A percentile compares a stretch with the other conserved stretches of the same genome.
These are phyloP conservation scores for Sinocyclocheilus grahami DNA, from an alignment of 2,113 vertebrate species.

Conservation along the genomic window DNA sequence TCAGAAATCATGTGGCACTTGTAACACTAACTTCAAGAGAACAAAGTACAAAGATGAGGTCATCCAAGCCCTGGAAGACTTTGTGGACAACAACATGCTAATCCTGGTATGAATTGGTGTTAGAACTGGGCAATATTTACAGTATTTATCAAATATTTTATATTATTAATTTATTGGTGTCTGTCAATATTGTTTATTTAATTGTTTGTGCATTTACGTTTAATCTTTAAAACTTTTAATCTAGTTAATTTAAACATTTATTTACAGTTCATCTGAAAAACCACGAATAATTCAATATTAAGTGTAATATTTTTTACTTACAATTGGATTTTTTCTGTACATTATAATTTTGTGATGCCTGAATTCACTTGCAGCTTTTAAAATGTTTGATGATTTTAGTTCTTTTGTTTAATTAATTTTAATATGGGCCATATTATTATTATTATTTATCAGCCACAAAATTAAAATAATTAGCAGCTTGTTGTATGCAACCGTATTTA, in stretches of 20 bases:
- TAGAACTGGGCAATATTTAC: background rate
- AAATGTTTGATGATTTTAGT: no score
- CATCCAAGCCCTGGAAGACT: conserved; percentile 74
- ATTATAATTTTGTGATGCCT: no score
- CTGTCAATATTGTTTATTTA: background rate
- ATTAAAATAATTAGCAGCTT: background rate
- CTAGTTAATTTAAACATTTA: no score
- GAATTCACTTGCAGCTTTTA: no score
- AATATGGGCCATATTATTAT: no score
- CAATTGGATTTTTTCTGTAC: background rate
- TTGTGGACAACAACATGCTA: conserved; percentile 74
- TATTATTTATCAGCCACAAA: background rate
- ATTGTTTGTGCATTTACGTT: background rate
- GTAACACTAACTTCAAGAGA: conserved; percentile 87
- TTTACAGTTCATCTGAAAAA: background rate
- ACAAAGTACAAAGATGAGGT: conserved; percentile 81
- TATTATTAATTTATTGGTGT: background rate
- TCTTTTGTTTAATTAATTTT: no score
- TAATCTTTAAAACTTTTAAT: no score
- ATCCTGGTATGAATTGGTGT: conserved; percentile 66
- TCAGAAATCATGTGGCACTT: conserved; percentile 81
- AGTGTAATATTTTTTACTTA: background rate
- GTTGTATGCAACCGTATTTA: background rate
- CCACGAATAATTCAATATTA: background rate
- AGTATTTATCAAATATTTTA: background rate